These are phyloP conservation scores for Hydrozoanthus tunicans DNA, from an alignment of 64 coral and sea anemone species.

Conservation along the genomic window DNA sequence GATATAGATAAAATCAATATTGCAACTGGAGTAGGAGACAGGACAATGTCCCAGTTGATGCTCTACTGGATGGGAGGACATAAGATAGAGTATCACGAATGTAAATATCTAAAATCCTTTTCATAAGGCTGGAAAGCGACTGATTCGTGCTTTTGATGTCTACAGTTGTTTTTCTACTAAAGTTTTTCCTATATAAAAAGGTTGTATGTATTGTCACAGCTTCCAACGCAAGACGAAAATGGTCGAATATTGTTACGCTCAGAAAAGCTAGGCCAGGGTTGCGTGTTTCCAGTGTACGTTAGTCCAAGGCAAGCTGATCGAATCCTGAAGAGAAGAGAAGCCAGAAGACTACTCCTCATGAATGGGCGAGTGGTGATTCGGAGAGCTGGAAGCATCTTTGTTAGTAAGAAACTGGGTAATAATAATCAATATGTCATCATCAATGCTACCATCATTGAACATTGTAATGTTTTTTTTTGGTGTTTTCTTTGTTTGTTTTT, in stretches of 20 bases:
- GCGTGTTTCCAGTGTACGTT: slow-evolving; percentile 1
- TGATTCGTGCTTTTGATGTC: slow-evolving; percentile 15
- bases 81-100: slow-evolving; percentile 19
- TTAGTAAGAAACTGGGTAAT: too few relatives aligned
- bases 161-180: too few relatives aligned
- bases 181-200: too few relatives aligned
- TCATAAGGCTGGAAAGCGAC: background rate
- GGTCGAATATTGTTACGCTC: slow-evolving; percentile 15
- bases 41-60: background rate
- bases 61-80: slow-evolving; percentile 22
- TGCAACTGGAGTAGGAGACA: too few relatives aligned
- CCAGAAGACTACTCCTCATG: slow-evolving; percentile 10
- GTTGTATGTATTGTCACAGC: background rate
- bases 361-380: background rate
- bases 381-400: slow-evolving; percentile 1
- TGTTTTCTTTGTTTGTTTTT: too few relatives aligned
- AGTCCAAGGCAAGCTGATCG: slow-evolving; percentile 6
- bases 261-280: background rate
- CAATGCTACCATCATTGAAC: too few relatives aligned
- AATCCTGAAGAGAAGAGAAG: slow-evolving; percentile 26
- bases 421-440: too few relatives aligned
- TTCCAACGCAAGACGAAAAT: background rate
- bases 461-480: too few relatives aligned
- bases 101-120: slow-evolving; percentile 48
- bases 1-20: too few relatives aligned